phyloP scores from a whole-genome alignment of 2,888 invertebrate genomes.

The Andrena haemorrhoa region DNA sequence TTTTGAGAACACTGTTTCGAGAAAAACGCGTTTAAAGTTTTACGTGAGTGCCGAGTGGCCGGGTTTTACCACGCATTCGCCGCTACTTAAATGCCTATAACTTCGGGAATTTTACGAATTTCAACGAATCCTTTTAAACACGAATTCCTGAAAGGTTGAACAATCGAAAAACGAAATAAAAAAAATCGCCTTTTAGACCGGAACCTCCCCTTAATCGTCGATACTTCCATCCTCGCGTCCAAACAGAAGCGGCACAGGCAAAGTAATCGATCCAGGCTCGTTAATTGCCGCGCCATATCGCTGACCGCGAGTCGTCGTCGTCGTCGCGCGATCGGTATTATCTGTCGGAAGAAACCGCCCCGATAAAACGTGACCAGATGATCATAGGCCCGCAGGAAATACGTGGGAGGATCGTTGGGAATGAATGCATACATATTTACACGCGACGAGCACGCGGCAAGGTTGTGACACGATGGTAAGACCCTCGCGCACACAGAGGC shows the following conservation, averaged over 20 bases:
- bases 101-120: no score
- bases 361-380: slow-evolving; percentile 3
- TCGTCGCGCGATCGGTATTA: not conserved
- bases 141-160: no score
- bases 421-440: slow-evolving; percentile 38
- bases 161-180: no score
- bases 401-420: slow-evolving; percentile 7
- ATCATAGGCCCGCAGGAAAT: not conserved
- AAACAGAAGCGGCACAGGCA: not conserved
- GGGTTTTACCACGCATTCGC: no score
- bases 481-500: not conserved
- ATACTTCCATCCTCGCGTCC: not conserved
- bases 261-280: not conserved
- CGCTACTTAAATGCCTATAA: no score
- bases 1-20: no score
- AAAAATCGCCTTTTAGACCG: no score
- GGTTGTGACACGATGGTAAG: slow-evolving; percentile 49
- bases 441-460: slow-evolving; percentile 56
- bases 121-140: no score
- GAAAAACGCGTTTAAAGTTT: no score
- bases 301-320: no score
- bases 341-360: not conserved
- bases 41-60: no score
- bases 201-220: no score
- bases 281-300: not conserved